Percentiles rank a stretch among this genome's conserved stretches.
These are phyloP conservation scores for Tragelaphus scriptus DNA, from an alignment of 2,113 vertebrate genomes.

Conservation along the genomic window DNA sequence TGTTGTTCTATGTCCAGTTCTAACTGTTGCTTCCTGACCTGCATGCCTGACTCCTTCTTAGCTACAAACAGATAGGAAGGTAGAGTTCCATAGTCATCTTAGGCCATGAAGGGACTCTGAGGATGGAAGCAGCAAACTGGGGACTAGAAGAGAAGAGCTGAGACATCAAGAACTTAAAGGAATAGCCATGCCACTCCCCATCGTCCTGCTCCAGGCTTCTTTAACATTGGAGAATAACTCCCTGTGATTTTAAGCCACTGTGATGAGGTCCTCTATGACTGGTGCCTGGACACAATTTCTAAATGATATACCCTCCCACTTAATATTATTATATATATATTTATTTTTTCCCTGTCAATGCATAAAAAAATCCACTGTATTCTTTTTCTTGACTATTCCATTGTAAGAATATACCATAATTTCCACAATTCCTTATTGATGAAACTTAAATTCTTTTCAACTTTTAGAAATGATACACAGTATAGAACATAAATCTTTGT, in stretches of 20 bases:
- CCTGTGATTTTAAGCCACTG: neutral
- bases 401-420: neutral
- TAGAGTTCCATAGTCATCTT: neutral
- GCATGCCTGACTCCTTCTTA: neutral
- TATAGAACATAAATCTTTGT: neutral
- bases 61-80: neutral
- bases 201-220: neutral
- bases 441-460: neutral
- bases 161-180: neutral
- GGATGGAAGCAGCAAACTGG: neutral
- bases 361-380: neutral
- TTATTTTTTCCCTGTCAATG: neutral
- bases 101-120: neutral
- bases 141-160: neutral
- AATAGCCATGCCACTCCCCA: neutral
- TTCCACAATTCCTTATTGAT: neutral
- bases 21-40: neutral
- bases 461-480: neutral
- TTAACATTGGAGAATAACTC: neutral
- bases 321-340: neutral
- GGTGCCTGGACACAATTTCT: neutral
- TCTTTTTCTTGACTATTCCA: neutral
- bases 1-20: neutral
- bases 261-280: neutral
- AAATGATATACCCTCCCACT: neutral